phyloP scores from a whole-genome alignment of 2,797 vertebrate species.

The Lutjanus campechanus region DNA sequence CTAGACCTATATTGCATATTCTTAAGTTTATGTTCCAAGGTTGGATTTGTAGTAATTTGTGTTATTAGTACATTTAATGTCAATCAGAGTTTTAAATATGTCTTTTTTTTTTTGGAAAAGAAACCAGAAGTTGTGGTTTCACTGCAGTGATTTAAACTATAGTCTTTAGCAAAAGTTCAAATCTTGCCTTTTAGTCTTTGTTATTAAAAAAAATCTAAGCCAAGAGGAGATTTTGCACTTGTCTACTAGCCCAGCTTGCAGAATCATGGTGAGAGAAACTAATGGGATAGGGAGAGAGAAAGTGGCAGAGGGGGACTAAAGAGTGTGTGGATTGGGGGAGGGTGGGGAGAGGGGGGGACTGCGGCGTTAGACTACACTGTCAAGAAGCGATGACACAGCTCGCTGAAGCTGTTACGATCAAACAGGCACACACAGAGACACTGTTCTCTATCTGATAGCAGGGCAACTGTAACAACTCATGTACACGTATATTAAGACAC shows the following conservation, averaged over 20 bases:
- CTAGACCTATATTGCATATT: background rate
- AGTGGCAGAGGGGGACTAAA: constrained; percentile 3
- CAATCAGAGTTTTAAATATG: background rate
- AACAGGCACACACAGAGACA: background rate
- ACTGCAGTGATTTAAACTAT: background rate
- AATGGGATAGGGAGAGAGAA: constrained; percentile 15
- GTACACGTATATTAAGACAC: background rate
- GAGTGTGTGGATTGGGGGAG: constrained; percentile 7
- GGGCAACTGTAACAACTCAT: constrained; percentile 17
- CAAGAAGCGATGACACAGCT: constrained; percentile 57
- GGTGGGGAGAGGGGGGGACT: constrained; percentile 17
- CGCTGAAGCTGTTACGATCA: constrained; percentile 22
- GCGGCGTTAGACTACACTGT: constrained; percentile 49
- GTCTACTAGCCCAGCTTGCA: constrained; percentile 7
- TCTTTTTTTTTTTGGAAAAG: background rate
- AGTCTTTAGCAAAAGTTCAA: background rate
- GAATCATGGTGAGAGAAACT: constrained; percentile 9
- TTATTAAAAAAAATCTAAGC: background rate
- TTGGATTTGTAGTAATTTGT: background rate
- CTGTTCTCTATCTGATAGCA: constrained; percentile 1
- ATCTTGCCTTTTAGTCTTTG: background rate
- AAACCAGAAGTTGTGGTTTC: background rate
- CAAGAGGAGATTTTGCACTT: background rate
- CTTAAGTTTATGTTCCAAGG: background rate
- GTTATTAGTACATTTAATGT: background rate